phyloP scores from a whole-genome alignment of 1,140 invertebrate species.

The Mamestra configurata region DNA sequence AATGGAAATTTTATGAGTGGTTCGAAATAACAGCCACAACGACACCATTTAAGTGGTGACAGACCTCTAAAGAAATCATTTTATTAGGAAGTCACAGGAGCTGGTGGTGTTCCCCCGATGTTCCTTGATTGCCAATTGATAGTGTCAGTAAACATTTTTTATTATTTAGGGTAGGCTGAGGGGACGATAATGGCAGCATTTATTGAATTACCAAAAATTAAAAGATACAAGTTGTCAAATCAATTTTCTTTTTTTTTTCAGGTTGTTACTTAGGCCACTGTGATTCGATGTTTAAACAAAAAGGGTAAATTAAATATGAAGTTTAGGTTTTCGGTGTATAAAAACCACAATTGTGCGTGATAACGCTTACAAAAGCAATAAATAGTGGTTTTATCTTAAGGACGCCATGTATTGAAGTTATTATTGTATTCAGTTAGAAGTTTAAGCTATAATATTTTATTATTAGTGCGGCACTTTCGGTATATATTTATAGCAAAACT shows the following conservation, averaged over 20 bases:
- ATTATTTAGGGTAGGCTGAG: neutral
- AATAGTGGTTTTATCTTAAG: neutral
- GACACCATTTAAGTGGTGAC: conserved; percentile 36
- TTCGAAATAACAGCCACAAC: conserved; percentile 38
- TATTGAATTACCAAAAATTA: neutral
- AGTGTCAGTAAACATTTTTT: conserved; percentile 18
- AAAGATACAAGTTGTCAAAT: neutral
- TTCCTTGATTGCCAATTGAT: conserved; percentile 3
- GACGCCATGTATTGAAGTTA: neutral
- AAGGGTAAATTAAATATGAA: too few relatives aligned
- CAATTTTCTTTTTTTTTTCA: too few relatives aligned
- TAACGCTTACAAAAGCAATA: neutral
- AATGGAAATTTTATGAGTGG: conserved; percentile 41
- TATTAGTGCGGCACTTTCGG: neutral
- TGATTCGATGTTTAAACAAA: neutral
- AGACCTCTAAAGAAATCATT: conserved; percentile 27
- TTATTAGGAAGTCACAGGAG: conserved; percentile 32
- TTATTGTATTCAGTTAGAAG: neutral
- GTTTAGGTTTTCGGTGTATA: neutral
- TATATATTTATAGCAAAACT: conserved; percentile 47
- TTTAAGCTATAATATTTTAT: conserved; percentile 43
- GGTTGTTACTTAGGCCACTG: neutral
- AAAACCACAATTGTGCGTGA: neutral
- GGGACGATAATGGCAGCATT: neutral
- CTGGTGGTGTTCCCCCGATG: neutral